A percentile compares a stretch with the other conserved stretches of the same genome.
Evolutionary conservation across 1,140 invertebrate species (phyloP).

Genomic region (Cepaea nemoralis): DNA sequence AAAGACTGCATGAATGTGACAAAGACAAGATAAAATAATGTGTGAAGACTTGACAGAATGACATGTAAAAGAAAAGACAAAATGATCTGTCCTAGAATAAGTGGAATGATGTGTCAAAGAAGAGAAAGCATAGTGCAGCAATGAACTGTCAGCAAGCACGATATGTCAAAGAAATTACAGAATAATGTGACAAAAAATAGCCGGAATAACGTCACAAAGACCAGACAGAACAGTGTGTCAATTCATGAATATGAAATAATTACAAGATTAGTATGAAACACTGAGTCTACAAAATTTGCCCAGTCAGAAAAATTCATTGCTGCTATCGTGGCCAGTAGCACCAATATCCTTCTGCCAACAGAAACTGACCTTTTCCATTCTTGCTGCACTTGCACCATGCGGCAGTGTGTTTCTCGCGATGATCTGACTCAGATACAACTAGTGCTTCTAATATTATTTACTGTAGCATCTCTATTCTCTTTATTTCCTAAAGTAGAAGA

Average conservation of each 20-base stretch:
- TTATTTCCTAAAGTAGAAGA: no score
- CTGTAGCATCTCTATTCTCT: not conserved
- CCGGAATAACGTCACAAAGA: not conserved
- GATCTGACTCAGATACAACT: not conserved
- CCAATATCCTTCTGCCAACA: not conserved
- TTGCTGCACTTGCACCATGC: not conserved
- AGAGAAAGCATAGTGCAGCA: no score
- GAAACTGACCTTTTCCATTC: not conserved
- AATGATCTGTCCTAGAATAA: not conserved
- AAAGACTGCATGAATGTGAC: no score
- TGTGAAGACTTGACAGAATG: no score
- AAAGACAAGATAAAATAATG: no score
- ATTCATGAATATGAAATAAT: not conserved
- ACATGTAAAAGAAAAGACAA: no score
- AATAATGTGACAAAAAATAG: no score
- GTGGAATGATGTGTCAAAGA: not conserved
- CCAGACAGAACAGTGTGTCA: not conserved
- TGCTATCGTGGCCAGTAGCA: not conserved
- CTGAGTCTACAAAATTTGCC: conserved; percentile 31
- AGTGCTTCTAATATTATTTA: not conserved
- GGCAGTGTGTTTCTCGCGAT: not conserved
- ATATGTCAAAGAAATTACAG: no score
- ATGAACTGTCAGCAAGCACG: no score
- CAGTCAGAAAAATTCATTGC: conserved; percentile 29
- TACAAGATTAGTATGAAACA: conserved; percentile 24